These are phyloP conservation scores for Myotis daubentonii DNA, from an alignment of 2,797 vertebrate species.

Conservation along the genomic window DNA sequence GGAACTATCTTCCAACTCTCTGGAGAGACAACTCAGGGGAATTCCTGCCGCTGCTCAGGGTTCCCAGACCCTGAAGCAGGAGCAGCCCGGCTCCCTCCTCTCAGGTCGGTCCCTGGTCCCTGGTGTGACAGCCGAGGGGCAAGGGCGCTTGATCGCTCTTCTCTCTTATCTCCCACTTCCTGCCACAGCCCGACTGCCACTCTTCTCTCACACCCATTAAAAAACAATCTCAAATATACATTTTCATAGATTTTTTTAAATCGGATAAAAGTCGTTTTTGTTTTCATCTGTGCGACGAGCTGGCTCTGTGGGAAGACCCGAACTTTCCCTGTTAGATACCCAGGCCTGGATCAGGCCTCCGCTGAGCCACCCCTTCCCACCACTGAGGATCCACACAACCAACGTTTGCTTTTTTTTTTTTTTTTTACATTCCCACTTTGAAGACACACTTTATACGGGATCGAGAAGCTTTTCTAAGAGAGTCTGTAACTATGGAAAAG, in stretches of 20 bases:
- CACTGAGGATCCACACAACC: constrained; percentile 19
- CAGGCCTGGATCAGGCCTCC: neutral
- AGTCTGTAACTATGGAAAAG: constrained; percentile 11
- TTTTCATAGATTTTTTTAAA: too few species aligned
- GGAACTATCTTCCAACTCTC: neutral
- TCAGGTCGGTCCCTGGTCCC: neutral
- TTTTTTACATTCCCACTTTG: neutral
- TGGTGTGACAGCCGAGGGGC: neutral
- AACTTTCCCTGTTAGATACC: neutral
- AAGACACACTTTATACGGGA: neutral
- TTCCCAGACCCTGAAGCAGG: neutral
- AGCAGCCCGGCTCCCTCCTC: neutral
- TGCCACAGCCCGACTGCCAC: neutral
- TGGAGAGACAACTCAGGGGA: neutral
- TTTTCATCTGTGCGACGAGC: neutral
- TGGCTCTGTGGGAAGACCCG: neutral
- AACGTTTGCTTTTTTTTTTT: neutral
- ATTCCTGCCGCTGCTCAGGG: neutral
- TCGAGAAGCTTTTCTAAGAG: constrained; percentile 1
- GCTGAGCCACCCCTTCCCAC: neutral
- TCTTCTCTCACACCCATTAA: neutral
- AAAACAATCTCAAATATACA: neutral
- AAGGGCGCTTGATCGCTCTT: neutral
- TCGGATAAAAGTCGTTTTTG: constrained; percentile 23
- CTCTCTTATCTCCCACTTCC: neutral